phyloP scores from a whole-genome alignment of 2,113 vertebrate species.

The Pogona vitticeps region DNA sequence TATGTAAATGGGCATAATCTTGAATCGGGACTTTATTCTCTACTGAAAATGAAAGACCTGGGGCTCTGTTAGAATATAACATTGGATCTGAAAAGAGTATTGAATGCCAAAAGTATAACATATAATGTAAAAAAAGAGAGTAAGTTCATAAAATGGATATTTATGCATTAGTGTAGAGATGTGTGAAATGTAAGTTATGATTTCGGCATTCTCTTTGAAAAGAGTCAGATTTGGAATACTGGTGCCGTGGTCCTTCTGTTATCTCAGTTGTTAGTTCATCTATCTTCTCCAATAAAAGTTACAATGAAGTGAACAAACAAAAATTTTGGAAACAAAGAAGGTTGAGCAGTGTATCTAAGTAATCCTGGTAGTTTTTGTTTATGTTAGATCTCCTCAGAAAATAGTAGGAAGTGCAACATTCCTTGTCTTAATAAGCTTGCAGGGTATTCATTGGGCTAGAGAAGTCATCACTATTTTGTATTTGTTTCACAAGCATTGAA shows the following conservation, averaged over 20 bases:
- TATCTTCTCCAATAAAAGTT: background rate
- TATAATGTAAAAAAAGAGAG: background rate
- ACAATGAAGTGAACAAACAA: background rate
- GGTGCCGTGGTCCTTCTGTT: slow-evolving; percentile 21
- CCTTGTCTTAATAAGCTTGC: too few relatives aligned
- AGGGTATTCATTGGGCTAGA: too few relatives aligned
- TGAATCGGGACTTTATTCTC: background rate
- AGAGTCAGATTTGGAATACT: background rate
- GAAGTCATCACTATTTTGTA: too few relatives aligned
- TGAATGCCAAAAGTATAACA: too few relatives aligned
- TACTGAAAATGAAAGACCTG: too few relatives aligned
- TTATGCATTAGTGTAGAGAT: background rate
- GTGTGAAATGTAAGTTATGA: too few relatives aligned
- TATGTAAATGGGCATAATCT: background rate
- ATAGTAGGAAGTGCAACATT: too few relatives aligned
- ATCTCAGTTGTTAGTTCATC: background rate
- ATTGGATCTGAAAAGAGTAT: too few relatives aligned
- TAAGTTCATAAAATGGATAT: background rate
- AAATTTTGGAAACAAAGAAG: background rate
- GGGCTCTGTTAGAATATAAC: too few relatives aligned
- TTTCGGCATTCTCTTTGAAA: background rate
- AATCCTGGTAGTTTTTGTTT: background rate
- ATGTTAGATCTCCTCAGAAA: background rate
- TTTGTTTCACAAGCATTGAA: too few relatives aligned
- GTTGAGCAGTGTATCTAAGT: background rate